A percentile compares a stretch with the other conserved stretches of the same genome.
phyloP scores from a whole-genome alignment of 2,888 invertebrate genomes.

The Himalopsyche japonica region DNA sequence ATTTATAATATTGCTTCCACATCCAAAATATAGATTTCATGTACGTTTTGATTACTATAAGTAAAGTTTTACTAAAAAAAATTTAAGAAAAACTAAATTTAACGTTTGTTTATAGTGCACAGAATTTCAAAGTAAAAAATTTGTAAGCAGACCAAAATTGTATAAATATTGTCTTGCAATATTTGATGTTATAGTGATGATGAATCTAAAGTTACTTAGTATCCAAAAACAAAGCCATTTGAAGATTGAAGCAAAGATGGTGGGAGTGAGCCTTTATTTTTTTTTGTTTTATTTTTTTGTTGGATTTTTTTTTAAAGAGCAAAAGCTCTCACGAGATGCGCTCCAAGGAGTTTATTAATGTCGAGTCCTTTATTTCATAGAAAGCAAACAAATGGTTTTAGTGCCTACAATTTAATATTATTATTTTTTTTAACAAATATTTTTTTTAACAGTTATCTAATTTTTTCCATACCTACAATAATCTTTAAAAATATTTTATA shows the following conservation, averaged over 20 bases:
- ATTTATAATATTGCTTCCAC: too few relatives aligned
- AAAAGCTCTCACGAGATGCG: constrained; percentile 35
- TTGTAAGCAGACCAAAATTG: too few relatives aligned
- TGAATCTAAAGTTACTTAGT: constrained; percentile 18
- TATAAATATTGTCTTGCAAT: neutral
- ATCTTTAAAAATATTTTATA: too few relatives aligned
- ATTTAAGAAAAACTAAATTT: too few relatives aligned
- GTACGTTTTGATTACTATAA: too few relatives aligned
- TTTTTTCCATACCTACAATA: too few relatives aligned
- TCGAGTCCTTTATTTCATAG: neutral
- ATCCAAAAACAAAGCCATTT: constrained; percentile 23
- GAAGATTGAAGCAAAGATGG: neutral
- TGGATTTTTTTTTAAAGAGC: constrained; percentile 23
- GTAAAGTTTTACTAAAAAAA: too few relatives aligned
- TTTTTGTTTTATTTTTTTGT: constrained; percentile 20
- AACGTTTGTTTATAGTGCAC: too few relatives aligned
- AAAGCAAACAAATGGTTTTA: neutral
- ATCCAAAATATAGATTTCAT: too few relatives aligned
- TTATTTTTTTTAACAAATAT: too few relatives aligned
- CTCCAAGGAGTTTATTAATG: constrained; percentile 35
- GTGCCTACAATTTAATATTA: neutral
- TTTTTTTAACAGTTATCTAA: too few relatives aligned
- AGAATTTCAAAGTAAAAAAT: too few relatives aligned
- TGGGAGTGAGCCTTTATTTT: neutral
- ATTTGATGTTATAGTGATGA: neutral